Evolutionary conservation across 2,113 vertebrate species (phyloP), one percentile per base, ranked within the genome.

Genomic region (Hippocampus zosterae): DNA sequence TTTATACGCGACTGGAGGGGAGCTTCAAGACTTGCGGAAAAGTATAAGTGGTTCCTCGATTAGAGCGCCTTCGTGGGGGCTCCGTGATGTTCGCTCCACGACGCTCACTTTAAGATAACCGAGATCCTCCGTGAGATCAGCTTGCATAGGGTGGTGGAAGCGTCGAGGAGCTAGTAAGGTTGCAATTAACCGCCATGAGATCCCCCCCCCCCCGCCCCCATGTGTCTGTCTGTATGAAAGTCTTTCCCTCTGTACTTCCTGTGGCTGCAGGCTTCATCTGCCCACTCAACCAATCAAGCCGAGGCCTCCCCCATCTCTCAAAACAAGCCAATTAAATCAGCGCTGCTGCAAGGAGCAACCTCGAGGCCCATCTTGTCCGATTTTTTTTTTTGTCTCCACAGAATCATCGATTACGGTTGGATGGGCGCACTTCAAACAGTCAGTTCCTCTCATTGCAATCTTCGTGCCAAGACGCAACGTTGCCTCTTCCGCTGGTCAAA

Each of bases 301-400:
- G 77, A 87, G 84, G 84, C 73, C 72, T 76, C 72, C 71, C 67
- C 80, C 81, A 76, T 85, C 77, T 68, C 67, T 76, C 75, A 60
- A 83, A 86, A 90, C 50, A 42, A 90, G 83, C 85, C 84, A 81
- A 87, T 89, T 85, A 85, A 88, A 86, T 88, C 74, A 81, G 75
- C 75, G 72, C 74, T 69, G 75, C 82, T 85, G 79, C 70, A 79
- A 81, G 72, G 78, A 85, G 55, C 10, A 23, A 77, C 81, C 81
- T 81, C 40, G 0, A 73, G 81, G 73, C 79, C 21, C 70, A 44
- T 71, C 42, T 29, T 55, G 25, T 50, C 55, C 40, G 64, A 46
- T 68, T 56, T 37, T 71, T 42, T 5, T 8, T 29, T 7, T 25
- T 48, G 18, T 80, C 66, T 76, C 52, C 72, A 65, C 61, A 72